Evolutionary conservation across 1,140 invertebrate genomes (phyloP).

Genomic region (Macrobrachium rosenbergii): DNA sequence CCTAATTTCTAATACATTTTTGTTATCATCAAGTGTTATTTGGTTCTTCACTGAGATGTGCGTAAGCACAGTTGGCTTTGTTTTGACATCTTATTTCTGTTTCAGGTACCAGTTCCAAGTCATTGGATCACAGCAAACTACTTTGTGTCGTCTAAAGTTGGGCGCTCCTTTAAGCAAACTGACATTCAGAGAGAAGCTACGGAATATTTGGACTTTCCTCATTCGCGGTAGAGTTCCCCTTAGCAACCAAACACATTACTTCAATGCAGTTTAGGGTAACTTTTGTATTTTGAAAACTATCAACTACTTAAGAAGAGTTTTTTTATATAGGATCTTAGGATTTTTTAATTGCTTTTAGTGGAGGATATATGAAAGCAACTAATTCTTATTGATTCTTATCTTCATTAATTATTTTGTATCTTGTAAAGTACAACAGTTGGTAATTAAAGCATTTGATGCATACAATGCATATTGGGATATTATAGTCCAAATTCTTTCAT

Average conservation of each 20-base stretch:
- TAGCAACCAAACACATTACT: conserved; percentile 51
- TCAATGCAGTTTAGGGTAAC: conserved; percentile 42
- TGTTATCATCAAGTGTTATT: too few species aligned
- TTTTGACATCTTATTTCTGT: background rate
- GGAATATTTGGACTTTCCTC: conserved; percentile 53
- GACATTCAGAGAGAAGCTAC: conserved; percentile 23
- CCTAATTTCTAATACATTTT: too few species aligned
- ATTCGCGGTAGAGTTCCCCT: conserved; percentile 42
- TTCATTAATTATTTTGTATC: too few species aligned
- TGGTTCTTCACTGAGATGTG: too few species aligned
- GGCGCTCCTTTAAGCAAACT: conserved; percentile 42
- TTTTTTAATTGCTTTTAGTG: background rate
- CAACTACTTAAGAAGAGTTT: background rate
- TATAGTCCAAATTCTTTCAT: too few species aligned
- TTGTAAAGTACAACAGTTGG: too few species aligned
- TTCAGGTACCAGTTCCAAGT: conserved; percentile 53
- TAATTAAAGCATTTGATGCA: too few species aligned
- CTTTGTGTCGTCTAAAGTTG: conserved; percentile 44
- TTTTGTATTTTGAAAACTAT: background rate
- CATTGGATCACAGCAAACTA: conserved; percentile 53
- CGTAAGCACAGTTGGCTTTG: too few species aligned
- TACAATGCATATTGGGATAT: too few species aligned
- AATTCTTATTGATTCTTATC: too few species aligned
- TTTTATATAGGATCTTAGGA: background rate
- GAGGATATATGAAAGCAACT: too few species aligned